phyloP scores from a whole-genome alignment of 23 tunicate species.

The Aplidium turbinatum region DNA sequence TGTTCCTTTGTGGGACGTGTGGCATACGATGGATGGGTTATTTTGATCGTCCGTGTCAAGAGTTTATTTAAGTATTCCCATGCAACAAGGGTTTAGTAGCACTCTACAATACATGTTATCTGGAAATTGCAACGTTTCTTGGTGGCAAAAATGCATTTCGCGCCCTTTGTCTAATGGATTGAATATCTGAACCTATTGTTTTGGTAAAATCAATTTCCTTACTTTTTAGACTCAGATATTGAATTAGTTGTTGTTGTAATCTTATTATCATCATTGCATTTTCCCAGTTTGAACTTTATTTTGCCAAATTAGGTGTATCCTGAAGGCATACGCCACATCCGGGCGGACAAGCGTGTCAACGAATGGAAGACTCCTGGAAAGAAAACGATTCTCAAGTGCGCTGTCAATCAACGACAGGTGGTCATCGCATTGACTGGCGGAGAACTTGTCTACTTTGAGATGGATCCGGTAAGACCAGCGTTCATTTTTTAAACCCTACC shows the following conservation, averaged over 20 bases:
- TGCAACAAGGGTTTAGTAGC: too few relatives aligned
- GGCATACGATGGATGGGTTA: too few relatives aligned
- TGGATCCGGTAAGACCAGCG: conserved; percentile 98
- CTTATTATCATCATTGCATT: background rate
- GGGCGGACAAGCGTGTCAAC: conserved; percentile 97
- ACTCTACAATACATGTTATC: too few relatives aligned
- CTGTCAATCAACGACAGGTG: conserved; percentile 95
- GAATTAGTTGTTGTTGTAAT: too few relatives aligned
- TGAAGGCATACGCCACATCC: conserved; percentile 93
- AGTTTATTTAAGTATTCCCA: too few relatives aligned
- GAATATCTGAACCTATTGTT: too few relatives aligned
- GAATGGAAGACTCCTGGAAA: conserved; percentile 99
- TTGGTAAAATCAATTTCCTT: background rate
- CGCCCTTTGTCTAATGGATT: too few relatives aligned
- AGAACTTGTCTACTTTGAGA: conserved; percentile 96
- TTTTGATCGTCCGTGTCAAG: too few relatives aligned
- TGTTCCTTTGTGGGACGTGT: too few relatives aligned
- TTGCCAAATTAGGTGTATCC: conserved; percentile 87
- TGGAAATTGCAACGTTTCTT: too few relatives aligned
- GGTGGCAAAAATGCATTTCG: too few relatives aligned
- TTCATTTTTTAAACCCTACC: too few relatives aligned
- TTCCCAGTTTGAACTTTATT: background rate
- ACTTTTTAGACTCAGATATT: background rate
- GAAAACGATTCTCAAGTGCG: conserved; percentile 88
- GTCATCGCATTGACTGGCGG: conserved; percentile 98